Conservation (phyloP, 35 echinoderm and acorn worm species). For the Ophiothrix spiculata region DNA sequence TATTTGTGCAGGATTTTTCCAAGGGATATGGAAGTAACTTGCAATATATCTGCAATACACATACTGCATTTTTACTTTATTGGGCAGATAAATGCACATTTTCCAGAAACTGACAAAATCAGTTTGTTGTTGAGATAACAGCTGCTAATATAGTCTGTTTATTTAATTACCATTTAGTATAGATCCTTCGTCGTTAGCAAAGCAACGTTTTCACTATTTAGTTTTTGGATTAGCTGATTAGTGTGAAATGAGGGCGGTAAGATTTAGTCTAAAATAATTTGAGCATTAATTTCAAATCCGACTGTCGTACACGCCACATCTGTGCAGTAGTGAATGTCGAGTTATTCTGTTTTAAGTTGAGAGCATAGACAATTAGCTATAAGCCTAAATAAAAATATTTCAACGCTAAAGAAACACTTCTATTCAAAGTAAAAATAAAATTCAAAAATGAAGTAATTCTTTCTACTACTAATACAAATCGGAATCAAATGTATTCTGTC, state of each 20-base stretch:
- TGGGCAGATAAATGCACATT: too few species aligned
- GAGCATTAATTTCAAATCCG: neutral
- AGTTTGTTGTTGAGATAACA: too few species aligned
- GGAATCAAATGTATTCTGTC: neutral
- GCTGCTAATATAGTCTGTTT: neutral
- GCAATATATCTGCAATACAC: too few species aligned
- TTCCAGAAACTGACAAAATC: too few species aligned
- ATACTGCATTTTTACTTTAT: too few species aligned
- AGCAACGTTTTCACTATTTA: neutral
- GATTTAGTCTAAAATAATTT: too few species aligned
- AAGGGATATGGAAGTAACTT: too few species aligned
- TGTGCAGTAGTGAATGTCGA: neutral
- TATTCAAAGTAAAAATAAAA: neutral
- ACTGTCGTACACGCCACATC: neutral
- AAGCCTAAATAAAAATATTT: too few species aligned
- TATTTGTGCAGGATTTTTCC: too few species aligned
- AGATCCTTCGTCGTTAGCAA: neutral
- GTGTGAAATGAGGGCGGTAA: too few species aligned
- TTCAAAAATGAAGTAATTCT: neutral
- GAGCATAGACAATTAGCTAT: too few species aligned
- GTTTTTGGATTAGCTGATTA: neutral
- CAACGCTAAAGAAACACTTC: neutral
- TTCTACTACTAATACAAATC: neutral
- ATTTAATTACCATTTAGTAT: neutral
- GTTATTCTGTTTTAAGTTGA: too few species aligned